Conservation (phyloP, 2,113 vertebrate species). For the Mola mola region DNA sequence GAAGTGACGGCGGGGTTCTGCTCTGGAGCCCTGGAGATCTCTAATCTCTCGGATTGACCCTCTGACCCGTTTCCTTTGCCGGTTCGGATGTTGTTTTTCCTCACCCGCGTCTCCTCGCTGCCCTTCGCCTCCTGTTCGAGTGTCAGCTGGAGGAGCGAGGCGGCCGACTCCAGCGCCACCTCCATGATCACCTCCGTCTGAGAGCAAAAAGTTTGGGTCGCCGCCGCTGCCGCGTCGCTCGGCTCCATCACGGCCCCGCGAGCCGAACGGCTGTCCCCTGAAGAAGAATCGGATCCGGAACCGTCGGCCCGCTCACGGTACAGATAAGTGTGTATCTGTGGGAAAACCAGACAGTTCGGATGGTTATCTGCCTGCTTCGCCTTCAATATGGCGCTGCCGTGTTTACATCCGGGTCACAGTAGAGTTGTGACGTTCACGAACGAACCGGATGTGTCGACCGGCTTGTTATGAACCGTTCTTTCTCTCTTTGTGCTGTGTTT, state of each 20-base stretch:
- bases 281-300: too few species aligned
- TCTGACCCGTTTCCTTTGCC: too few species aligned
- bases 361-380: neutral
- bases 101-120: conserved; percentile 16
- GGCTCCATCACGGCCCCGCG: neutral
- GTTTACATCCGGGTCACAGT: conserved; percentile 28
- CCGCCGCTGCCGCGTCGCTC: conserved; percentile 1
- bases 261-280: neutral
- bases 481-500: too few species aligned
- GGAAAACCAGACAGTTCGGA: neutral
- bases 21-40: neutral
- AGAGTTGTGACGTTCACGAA: too few species aligned
- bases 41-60: neutral
- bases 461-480: too few species aligned
- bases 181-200: conserved; percentile 60
- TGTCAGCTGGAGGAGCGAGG: neutral
- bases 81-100: neutral
- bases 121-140: neutral
- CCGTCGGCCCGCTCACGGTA: accelerated
- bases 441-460: too few species aligned
- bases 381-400: neutral
- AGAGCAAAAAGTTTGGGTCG: conserved; percentile 24
- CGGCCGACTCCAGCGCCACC: conserved; percentile 41
- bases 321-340: accelerated
- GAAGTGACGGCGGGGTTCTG: conserved; percentile 45